phyloP scores from a whole-genome alignment of 2,113 vertebrate genomes.

The Hippocampus guttulatus region DNA sequence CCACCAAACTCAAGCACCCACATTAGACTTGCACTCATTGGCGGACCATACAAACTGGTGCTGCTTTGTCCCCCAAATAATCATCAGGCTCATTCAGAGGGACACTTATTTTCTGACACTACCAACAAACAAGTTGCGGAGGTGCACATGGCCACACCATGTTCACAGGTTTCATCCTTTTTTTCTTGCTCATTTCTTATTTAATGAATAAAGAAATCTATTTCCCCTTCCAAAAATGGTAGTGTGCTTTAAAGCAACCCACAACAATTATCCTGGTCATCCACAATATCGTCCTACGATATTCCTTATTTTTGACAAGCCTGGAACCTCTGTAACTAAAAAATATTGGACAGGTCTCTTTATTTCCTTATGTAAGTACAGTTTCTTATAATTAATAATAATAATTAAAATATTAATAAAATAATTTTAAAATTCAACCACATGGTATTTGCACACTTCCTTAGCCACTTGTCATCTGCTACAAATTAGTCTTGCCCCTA shows the following conservation, averaged over 20 bases:
- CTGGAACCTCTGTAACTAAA: not conserved
- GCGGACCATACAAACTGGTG: slow-evolving; percentile 33
- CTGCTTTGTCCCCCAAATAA: slow-evolving; percentile 26
- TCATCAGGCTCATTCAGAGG: slow-evolving; percentile 22
- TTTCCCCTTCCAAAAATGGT: too few species aligned
- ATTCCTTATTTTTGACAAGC: not conserved
- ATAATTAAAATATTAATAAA: too few species aligned
- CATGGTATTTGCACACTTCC: too few species aligned
- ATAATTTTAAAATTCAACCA: too few species aligned
- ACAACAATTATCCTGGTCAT: not conserved
- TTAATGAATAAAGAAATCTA: too few species aligned
- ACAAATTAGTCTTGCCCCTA: too few species aligned
- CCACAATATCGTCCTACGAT: not conserved
- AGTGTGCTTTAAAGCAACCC: not conserved
- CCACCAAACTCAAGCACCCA: slow-evolving; percentile 32
- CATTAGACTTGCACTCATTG: slow-evolving; percentile 29
- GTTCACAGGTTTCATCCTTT: not conserved
- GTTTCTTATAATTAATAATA: too few species aligned
- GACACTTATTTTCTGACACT: slow-evolving; percentile 24
- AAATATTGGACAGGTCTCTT: not conserved
- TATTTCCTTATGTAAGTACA: too few species aligned
- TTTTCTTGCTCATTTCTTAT: not conserved
- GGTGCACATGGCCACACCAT: not conserved
- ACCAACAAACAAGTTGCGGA: not conserved
- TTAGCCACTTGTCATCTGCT: too few species aligned